Evolutionary conservation across 2,888 invertebrate genomes (phyloP).

Genomic region (Ramazzottius varieornatus): DNA sequence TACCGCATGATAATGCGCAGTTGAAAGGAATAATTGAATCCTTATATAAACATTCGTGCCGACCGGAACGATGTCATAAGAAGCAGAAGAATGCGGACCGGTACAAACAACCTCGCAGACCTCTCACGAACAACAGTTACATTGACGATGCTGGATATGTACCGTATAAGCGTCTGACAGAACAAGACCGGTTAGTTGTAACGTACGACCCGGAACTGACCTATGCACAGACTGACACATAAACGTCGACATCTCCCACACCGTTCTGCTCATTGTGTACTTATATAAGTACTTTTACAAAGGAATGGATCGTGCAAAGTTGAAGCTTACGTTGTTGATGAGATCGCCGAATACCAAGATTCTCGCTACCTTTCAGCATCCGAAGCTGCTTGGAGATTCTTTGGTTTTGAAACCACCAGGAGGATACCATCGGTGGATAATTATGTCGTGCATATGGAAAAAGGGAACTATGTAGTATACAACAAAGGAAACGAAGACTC

Average conservation of each 20-base stretch:
- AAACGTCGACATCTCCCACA: background rate
- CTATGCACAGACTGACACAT: background rate
- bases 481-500: background rate
- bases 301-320: background rate
- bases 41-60: no score
- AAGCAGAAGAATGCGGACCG: background rate
- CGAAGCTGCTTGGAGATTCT: background rate
- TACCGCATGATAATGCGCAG: no score
- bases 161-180: background rate
- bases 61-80: background rate
- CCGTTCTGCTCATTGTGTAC: no score
- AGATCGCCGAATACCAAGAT: background rate
- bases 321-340: background rate
- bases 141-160: background rate
- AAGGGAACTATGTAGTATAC: background rate
- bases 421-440: background rate
- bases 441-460: background rate
- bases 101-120: background rate
- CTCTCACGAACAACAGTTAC: background rate
- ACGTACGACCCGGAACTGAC: background rate
- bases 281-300: background rate
- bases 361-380: background rate
- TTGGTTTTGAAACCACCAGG: background rate
- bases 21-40: no score
- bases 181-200: background rate